Evolutionary conservation across 2,113 vertebrate species (phyloP), one percentile per base, ranked within the genome.

Genomic region (Phyllostomus hastatus): DNA sequence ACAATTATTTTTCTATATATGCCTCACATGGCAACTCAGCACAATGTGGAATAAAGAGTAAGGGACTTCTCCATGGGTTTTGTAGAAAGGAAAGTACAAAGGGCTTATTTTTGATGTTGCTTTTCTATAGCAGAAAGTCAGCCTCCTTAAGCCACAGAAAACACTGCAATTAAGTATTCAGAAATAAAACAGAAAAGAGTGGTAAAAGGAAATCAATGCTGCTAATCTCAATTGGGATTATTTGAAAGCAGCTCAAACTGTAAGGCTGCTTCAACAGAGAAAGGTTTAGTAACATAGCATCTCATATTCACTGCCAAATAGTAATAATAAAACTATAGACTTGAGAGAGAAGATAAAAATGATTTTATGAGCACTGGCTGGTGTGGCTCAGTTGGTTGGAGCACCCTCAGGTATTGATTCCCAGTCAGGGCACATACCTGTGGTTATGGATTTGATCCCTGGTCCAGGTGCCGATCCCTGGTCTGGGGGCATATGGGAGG

Each of bases 1-100:
- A 38, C 41, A 81, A 94, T 93, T 92, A 48, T 85, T 95, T 46
- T 93, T 91, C 48, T 78, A 38, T 66, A 90, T 61, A 75, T 93
- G 31, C 20, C 14, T 95, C 72, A 93, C 20, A 64, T 67, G 54
- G 70, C 19, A 95, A 92, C 15, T 86, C n/a, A 57, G 33, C 31
- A 75, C 9, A 78, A 31, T 20, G 81, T 4, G 61, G 66, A 85
- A 57, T 94, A 17, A 95, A 96, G 57, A 33, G 59, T 35, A 75
- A 91, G 46, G 48, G 10, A 81, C 12, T 38, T 91, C 50, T 86
- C 54, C 14, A 67, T 16, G 28, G 43, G 46, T 52, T 95, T 79
- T 87, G 4, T 54, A 76, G 69, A 87, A 90, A 46, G 19, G 14
- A 88, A 72, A 95, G 54, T 20, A 83, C 6, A 78, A 66, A 93